Conservation (phyloP, 1,140 invertebrate genomes). For the Lepeophtheirus salmonis region DNA sequence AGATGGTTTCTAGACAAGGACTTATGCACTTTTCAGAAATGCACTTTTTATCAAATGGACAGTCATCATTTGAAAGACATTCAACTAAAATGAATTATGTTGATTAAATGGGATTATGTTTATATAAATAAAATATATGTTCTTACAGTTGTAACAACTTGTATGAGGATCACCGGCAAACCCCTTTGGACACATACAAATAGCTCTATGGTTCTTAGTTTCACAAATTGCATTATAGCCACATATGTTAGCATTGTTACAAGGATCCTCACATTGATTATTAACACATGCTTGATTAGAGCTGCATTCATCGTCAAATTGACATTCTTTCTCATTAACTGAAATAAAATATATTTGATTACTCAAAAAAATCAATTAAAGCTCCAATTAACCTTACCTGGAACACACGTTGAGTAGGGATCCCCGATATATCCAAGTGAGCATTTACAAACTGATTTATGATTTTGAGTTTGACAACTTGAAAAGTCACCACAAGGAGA, state of each 20-base stretch:
- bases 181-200: constrained; percentile 25
- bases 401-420: constrained; percentile 22
- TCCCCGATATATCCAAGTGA: constrained; percentile 25
- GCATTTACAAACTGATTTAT: constrained; percentile 25
- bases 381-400: constrained; percentile 16
- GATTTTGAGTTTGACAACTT: constrained; percentile 25
- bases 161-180: constrained; percentile 26
- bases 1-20: constrained; percentile 28
- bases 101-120: constrained; percentile 26
- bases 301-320: constrained; percentile 24
- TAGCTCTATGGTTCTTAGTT: constrained; percentile 22
- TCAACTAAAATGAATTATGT: constrained; percentile 40
- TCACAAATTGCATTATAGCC: constrained; percentile 52
- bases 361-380: neutral
- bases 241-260: constrained; percentile 36
- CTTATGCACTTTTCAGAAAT: constrained; percentile 23
- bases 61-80: constrained; percentile 25
- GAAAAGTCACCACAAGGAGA: constrained; percentile 25
- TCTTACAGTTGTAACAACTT: constrained; percentile 20
- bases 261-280: constrained; percentile 48
- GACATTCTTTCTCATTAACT: constrained; percentile 24
- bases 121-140: constrained; percentile 21
- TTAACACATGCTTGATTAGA: constrained; percentile 25
- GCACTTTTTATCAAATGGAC: constrained; percentile 24
- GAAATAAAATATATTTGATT: constrained; percentile 21